A percentile compares a stretch with the other conserved stretches of the same genome.
Evolutionary conservation across 2,113 vertebrate genomes (phyloP).

Genomic region (Oryctolagus cuniculus): DNA sequence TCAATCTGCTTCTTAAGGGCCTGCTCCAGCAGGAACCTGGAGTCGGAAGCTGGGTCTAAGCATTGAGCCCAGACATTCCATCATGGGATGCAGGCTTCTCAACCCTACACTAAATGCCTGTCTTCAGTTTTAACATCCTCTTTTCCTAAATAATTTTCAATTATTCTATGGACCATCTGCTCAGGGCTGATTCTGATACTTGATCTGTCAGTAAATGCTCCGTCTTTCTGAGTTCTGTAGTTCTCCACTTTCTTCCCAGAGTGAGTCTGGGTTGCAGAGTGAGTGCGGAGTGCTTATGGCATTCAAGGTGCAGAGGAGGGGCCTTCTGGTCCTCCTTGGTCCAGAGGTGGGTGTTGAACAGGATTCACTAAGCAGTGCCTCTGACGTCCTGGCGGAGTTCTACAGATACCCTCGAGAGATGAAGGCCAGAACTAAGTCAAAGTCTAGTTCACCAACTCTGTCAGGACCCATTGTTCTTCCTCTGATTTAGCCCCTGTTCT

Average conservation of each 20-base stretch:
- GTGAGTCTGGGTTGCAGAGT: neutral
- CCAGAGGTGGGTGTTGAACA: fast-evolving
- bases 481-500: fast-evolving
- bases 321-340: neutral
- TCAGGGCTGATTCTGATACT: neutral
- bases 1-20: too few species aligned
- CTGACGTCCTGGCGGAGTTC: neutral
- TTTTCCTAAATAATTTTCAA: neutral
- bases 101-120: too few species aligned
- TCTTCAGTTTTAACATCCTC: neutral
- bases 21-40: too few species aligned
- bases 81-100: too few species aligned
- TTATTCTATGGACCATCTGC: neutral
- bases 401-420: too few species aligned
- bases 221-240: neutral
- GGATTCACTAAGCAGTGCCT: fast-evolving
- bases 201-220: too few species aligned
- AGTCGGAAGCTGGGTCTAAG: too few species aligned
- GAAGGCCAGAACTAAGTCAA: neutral
- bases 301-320: fast-evolving
- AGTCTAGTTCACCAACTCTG: too few species aligned
- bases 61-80: too few species aligned
- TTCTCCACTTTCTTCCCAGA: neutral
- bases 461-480: too few species aligned
- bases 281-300: neutral